Base-by-base conservation (phyloP, 2,113 vertebrate genomes). In the Sinocyclocheilus grahami region DNA sequence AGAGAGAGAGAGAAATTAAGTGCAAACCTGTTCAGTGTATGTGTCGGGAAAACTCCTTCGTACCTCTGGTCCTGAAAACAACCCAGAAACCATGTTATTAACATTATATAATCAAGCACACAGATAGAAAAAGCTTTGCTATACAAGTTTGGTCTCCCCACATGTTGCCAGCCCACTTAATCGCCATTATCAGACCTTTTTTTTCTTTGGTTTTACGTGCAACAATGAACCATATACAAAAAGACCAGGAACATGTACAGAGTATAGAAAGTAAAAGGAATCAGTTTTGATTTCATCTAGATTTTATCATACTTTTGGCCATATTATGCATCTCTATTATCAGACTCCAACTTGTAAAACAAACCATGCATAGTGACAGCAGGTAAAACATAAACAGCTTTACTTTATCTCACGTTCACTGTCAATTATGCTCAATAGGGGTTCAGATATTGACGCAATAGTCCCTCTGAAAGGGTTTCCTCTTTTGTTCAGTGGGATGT, bases 21-120 rank as follows among this genome's bases (percentile, higher is more conserved):
- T 5, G 9, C 86, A 82, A 53, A 89, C 88, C 88, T 89, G 85
- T 14, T 89, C 72, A 69, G 82, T 1, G 84, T 87, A 89, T 75
- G 84, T 78, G 62, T 87, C 85, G 48, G 88, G 88, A 18, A 87
- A 89, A 77, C 80, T 51, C 42, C 88, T 85, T 16, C 78, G 71
- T 53, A 85, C 83, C 63, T 87, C 82, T 82, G 78, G 82, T 27
- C 86, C 88, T 89, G 65, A 86, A 77, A 58, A 82, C 24, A 82
- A 51, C 10, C 30, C 51, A 53, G 13, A 82, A 78, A 42, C 42
- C 37, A n/a, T 11, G 20, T 22, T 11, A 39, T 72, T 39, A 37
- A 39, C 67, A 37, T 39, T 39, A 72, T 9, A 72, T 0, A 39
- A 18, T 11, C 71, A 74, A 42, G 42, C 11, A n/a, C 37, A n/a